Base-by-base conservation (phyloP, 1,140 invertebrate species). In the Tetraneura akinire region DNA sequence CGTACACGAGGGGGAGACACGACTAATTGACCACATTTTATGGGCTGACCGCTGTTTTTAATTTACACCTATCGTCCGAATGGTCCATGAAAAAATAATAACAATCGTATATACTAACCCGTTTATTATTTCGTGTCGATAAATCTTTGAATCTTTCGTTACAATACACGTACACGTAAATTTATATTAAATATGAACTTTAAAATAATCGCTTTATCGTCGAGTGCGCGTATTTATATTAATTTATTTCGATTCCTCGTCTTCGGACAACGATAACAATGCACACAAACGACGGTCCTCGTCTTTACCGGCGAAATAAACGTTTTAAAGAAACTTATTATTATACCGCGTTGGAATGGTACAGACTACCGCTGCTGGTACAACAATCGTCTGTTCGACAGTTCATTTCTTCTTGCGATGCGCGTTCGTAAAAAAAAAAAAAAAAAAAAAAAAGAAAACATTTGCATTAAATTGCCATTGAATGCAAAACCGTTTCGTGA, bases 381-480 rank as follows among this genome's bases (percentile, higher is more conserved):
- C n/a, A n/a, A n/a, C n/a, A n/a, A n/a, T n/a, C n/a, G n/a, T n/a
- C 16, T 13, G 11, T 37, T 51, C 70, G 16, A 32, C 49, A 73
- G 21, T 23, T 32, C 26, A 53, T 37, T 32, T 14, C 23, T 32
- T n/a, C 47, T 32, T n/a, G 26, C 9, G 26, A 51, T 55, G 16
- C 13, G 32, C 13, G 32, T 51, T 73, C 49, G 26, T 37, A 76
- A 51, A 57, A 57, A 51, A 18, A 57, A 76, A n/a, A 76, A 51
- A 57, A 57, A 51, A 18, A 57, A 76, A n/a, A n/a, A n/a, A n/a
- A n/a, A n/a, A n/a, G n/a, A 32, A 55, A 3, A 8, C 32, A 76
- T 76, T 76, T 60, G 73, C 73, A 76, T 76, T 76, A 76, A 76
- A 76, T 55, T 29, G 49, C 73, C 73, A 76, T 76, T 76, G 73